These are phyloP conservation scores for Camptogramma bilineatum DNA, from an alignment of 2,888 invertebrate genomes.

Conservation along the genomic window DNA sequence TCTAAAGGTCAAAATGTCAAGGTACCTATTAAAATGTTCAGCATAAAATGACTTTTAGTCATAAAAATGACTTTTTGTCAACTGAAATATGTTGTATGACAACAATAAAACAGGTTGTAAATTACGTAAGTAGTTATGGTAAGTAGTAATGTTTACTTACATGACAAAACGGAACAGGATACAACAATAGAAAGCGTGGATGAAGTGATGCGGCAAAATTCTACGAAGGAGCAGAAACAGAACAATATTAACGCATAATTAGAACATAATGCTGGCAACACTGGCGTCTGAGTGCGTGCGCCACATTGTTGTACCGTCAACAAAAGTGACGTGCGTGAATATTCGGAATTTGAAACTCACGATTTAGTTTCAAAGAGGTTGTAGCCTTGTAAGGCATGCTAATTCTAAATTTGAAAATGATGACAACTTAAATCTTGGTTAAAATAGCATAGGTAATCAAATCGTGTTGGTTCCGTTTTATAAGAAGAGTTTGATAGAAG, in stretches of 20 bases:
- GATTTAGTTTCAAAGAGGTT: constrained; percentile 2
- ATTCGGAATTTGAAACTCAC: constrained; percentile 33
- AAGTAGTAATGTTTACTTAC: constrained; percentile 30
- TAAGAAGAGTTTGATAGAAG: no score
- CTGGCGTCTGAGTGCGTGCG: constrained; percentile 47
- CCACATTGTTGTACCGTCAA: constrained; percentile 44
- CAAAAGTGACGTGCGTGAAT: constrained; percentile 39
- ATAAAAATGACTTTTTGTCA: no score
- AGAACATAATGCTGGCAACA: constrained; percentile 55
- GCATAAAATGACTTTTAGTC: no score
- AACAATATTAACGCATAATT: constrained; percentile 56
- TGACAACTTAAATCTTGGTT: constrained; percentile 1
- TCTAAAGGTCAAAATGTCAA: no score
- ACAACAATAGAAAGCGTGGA: constrained; percentile 57
- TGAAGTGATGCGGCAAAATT: constrained; percentile 61
- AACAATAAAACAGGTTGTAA: no score
- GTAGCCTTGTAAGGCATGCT: neutral
- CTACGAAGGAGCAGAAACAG: constrained; percentile 47
- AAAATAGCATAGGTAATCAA: neutral
- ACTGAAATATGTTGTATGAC: no score
- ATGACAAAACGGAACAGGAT: constrained; percentile 50
- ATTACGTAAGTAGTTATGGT: no score
- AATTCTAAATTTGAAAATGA: constrained; percentile 15
- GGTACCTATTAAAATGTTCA: no score
- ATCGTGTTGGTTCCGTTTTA: no score